A percentile compares a stretch with the other conserved stretches of the same genome.
Conservation (phyloP, 2,113 vertebrate genomes). For the Ovibos moschatus region DNA sequence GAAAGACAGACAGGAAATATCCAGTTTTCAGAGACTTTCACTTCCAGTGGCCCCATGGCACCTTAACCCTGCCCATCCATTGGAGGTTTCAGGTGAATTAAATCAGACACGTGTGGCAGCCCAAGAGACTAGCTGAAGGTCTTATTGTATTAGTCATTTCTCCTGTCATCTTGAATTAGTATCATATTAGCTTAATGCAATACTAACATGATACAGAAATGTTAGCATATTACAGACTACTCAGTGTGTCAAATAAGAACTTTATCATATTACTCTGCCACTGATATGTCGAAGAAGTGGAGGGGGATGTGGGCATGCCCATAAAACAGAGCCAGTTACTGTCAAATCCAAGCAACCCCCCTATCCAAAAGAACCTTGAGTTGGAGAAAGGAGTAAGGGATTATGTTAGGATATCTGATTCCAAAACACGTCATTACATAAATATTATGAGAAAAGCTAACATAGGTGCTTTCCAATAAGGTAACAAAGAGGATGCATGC, state of each 20-base stretch:
- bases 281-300: slow-evolving; percentile 49
- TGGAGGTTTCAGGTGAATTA: slow-evolving; percentile 80
- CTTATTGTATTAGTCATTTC: slow-evolving; percentile 85
- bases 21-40: not conserved
- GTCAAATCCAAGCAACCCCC: not conserved
- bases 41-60: not conserved
- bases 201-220: slow-evolving; percentile 81
- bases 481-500: not conserved
- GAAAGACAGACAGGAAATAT: not conserved
- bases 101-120: slow-evolving; percentile 77
- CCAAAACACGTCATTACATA: not conserved
- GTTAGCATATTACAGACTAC: slow-evolving; percentile 84
- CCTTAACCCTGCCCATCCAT: slow-evolving; percentile 49
- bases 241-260: slow-evolving; percentile 80
- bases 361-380: not conserved
- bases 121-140: slow-evolving; percentile 76
- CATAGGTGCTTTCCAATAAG: not conserved
- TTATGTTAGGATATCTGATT: not conserved
- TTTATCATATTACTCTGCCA: slow-evolving; percentile 77
- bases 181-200: slow-evolving; percentile 84
- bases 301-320: not conserved
- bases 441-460: not conserved
- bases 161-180: slow-evolving; percentile 81
- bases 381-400: not conserved
- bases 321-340: not conserved